Evolutionary conservation across 2,888 invertebrate species (phyloP), one percentile per base, ranked within the genome.

Genomic region (Drosophila mayaguana): DNA sequence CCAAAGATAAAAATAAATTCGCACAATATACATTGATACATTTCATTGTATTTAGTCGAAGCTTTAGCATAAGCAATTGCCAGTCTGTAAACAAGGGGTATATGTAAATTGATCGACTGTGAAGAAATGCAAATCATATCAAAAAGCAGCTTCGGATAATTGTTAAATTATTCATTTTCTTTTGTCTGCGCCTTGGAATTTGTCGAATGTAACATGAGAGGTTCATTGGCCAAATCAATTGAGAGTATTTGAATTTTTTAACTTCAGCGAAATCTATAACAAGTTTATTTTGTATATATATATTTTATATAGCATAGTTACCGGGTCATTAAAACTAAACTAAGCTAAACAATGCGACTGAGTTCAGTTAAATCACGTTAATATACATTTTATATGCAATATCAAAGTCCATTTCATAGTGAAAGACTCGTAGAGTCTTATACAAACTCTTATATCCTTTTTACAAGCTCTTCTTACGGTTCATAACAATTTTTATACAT

Each of bases 291-390:
- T 28, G 6, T 12, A 2, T 1, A 20, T 9, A 46, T 34, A 8
- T 51, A 22, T 62, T 50, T 50, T 60, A 9, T 64, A 28, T 80
- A 75, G 76, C 76, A 76, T 64, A 76, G 64, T 76, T 76, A 65
- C 65, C 51, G 51, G 76, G 56, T 67, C 12, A 45, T 8, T 1
- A 7, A n/a, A 67, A n/a, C 2, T 12, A 28, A 28, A 28, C 6
- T 18, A 1, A 14, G 8, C 36, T 6, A 7, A 12, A 9, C 7
- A 4, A 16, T 18, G 1, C 14, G 7, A 7, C 2, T 38, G 2
- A 8, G 3, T 8, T 8, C n/a, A n/a, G 16, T n/a, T n/a, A 8
- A 40, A 40, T 8, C 8, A 40, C 2, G n/a, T 38, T 38, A 7
- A 16, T 7, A 38, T 36, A 16, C 1, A 16, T 6, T 16, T 0